phyloP scores from a whole-genome alignment of 1,140 invertebrate genomes.

The Meteorus sp. region DNA sequence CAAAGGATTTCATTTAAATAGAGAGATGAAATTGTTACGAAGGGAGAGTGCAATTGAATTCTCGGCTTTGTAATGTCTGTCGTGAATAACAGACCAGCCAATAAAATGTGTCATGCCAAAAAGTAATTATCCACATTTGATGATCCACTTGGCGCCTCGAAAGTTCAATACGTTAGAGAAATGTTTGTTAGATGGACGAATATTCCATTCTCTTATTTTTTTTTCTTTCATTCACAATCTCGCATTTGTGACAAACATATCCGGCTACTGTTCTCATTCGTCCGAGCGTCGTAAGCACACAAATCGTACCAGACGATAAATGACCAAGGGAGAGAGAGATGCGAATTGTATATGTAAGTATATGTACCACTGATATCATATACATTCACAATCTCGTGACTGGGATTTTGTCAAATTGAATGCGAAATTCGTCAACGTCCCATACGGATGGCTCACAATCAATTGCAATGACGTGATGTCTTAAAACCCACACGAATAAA shows the following conservation, averaged over 20 bases:
- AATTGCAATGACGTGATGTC: neutral
- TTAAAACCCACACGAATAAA: neutral
- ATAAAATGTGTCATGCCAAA: slow-evolving; percentile 28
- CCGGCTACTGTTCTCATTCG: neutral
- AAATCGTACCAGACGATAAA: slow-evolving; percentile 7
- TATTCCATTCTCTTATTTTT: too few relatives aligned
- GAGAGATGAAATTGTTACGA: too few relatives aligned
- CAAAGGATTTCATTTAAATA: too few relatives aligned
- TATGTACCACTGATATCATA: neutral
- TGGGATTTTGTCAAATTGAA: neutral
- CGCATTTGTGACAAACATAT: slow-evolving; percentile 5
- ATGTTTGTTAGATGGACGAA: neutral
- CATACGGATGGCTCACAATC: neutral
- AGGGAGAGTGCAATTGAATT: neutral
- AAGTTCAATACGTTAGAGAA: slow-evolving; percentile 30
- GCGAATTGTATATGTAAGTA: neutral
- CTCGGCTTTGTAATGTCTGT: neutral
- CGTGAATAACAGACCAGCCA: neutral
- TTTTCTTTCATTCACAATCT: too few relatives aligned
- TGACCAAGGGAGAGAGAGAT: neutral
- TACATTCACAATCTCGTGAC: neutral
- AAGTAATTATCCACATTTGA: slow-evolving; percentile 40
- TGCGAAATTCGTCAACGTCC: slow-evolving; percentile 10
- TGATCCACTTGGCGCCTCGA: slow-evolving; percentile 39
- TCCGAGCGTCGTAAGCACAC: neutral